Percentiles rank a stretch among this genome's conserved stretches.
These are phyloP conservation scores for Lordiphosa collinella DNA, from an alignment of 1,140 invertebrate genomes.

Conservation along the genomic window DNA sequence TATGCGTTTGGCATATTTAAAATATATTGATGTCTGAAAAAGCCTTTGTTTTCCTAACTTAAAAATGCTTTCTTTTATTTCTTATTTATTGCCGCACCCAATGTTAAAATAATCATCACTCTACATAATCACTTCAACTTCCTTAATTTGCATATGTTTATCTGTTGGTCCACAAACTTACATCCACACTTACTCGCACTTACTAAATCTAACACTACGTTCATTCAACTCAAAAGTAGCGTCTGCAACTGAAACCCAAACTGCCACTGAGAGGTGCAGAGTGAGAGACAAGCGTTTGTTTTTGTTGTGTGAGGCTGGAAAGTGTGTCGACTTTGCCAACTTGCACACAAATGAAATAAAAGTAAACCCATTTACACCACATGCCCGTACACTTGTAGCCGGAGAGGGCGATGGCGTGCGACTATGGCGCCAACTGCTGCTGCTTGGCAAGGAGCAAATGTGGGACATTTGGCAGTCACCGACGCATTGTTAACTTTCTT, in stretches of 20 bases:
- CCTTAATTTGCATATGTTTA: too few relatives aligned
- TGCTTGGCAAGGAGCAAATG: conserved; percentile 64
- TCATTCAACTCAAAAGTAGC: conserved; percentile 10
- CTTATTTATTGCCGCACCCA: too few relatives aligned
- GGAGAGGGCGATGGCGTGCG: background rate
- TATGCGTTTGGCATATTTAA: too few relatives aligned
- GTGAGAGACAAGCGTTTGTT: conserved; percentile 23
- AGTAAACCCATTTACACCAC: conserved; percentile 76
- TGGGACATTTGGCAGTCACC: conserved; percentile 71
- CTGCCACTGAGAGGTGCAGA: conserved; percentile 8
- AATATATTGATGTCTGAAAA: too few relatives aligned
- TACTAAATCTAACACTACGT: background rate
- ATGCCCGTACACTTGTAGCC: conserved; percentile 20
- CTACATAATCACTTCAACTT: too few relatives aligned
- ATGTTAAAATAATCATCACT: too few relatives aligned
- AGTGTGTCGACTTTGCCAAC: conserved; percentile 67
- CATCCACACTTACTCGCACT: too few relatives aligned
- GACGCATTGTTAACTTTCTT: conserved; percentile 73
- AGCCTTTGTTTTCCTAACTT: too few relatives aligned
- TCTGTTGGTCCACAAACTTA: too few relatives aligned
- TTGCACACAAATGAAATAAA: conserved; percentile 70
- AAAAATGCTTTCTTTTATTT: too few relatives aligned
- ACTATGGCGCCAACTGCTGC: conserved; percentile 45
- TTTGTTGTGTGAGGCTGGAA: conserved; percentile 35
- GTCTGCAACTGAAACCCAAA: conserved; percentile 33